Conservation (phyloP, 2,888 invertebrate genomes). For the Drosophila gaucha region DNA sequence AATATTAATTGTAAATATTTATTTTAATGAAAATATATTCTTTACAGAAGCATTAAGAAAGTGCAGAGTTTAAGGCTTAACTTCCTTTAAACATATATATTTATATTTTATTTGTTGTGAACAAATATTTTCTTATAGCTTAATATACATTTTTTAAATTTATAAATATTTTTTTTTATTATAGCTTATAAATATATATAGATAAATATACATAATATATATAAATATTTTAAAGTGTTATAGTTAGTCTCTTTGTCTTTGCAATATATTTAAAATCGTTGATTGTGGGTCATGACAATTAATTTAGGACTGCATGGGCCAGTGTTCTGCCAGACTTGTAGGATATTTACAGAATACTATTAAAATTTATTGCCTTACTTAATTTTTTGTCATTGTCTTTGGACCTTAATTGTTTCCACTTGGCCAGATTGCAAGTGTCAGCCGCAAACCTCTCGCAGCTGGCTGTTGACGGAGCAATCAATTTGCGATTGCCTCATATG, state of each 20-base stretch:
- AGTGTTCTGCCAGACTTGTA: not conserved
- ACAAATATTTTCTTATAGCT: too few species aligned
- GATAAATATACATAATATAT: too few species aligned
- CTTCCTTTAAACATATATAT: too few species aligned
- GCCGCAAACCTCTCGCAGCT: constrained; percentile 17
- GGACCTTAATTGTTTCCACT: constrained; percentile 53
- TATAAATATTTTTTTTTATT: too few species aligned
- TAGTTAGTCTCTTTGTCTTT: too few species aligned
- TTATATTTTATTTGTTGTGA: too few species aligned
- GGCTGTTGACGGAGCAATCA: constrained; percentile 27
- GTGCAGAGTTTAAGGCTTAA: too few species aligned
- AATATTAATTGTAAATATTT: too few species aligned
- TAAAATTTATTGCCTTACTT: not conserved
- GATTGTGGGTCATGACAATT: not conserved
- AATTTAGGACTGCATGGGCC: not conserved
- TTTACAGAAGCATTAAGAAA: too few species aligned
- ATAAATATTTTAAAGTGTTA: not conserved
- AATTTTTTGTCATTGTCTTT: not conserved
- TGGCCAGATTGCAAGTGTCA: constrained; percentile 40
- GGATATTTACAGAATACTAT: not conserved
- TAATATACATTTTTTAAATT: too few species aligned
- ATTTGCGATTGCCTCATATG: constrained; percentile 42
- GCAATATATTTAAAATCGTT: not conserved
- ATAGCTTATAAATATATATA: too few species aligned
- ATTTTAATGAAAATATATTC: too few species aligned